phyloP scores from a whole-genome alignment of 2,797 vertebrate species.

The Lacerta bilineata region DNA sequence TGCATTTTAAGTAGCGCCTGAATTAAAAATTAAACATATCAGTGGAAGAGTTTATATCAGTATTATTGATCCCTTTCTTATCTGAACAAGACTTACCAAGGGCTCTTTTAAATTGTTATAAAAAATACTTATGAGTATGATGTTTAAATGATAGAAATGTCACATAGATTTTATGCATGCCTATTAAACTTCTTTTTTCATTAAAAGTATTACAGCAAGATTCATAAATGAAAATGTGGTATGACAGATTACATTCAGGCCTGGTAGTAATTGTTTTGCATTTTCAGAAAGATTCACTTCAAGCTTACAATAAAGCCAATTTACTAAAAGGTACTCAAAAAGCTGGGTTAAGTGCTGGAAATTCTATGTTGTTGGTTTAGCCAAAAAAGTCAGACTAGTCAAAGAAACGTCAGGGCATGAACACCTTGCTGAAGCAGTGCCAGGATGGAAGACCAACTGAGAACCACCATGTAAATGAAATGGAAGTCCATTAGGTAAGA shows the following conservation, averaged over 20 bases:
- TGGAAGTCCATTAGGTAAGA: no score
- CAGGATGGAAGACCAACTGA: no score
- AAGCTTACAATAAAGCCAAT: not conserved
- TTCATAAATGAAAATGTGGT: not conserved
- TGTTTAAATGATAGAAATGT: not conserved
- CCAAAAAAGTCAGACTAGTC: no score
- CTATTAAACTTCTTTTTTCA: not conserved
- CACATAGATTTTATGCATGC: not conserved
- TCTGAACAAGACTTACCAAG: not conserved
- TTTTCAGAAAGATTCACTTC: not conserved
- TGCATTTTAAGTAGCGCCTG: no score
- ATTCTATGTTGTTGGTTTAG: no score
- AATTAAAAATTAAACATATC: not conserved
- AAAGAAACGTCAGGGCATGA: no score
- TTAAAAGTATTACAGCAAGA: not conserved
- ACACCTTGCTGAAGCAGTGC: no score
- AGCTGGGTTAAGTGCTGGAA: no score
- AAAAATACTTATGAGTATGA: not conserved
- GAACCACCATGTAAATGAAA: no score
- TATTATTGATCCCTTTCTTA: not conserved
- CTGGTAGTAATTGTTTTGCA: not conserved
- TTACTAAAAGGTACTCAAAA: no score
- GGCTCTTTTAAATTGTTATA: not conserved
- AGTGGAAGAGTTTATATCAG: not conserved
- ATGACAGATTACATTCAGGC: not conserved